Conservation (phyloP, 2,113 vertebrate genomes). For the Empidonax alnorum region DNA sequence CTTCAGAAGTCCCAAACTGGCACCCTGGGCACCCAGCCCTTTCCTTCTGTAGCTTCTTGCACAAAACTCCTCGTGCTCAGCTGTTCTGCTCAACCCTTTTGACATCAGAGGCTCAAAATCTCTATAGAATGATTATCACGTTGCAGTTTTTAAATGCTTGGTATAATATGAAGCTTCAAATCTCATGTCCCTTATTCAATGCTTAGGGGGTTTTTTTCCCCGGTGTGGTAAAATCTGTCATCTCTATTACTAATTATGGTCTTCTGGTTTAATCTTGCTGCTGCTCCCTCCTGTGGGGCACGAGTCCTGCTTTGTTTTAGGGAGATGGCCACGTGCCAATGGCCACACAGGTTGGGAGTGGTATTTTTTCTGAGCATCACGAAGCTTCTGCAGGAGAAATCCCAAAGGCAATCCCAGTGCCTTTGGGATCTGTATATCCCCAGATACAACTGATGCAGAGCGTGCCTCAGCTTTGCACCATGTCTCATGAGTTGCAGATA, state of each 20-base stretch:
- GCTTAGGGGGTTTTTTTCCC: background rate
- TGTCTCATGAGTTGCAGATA: background rate
- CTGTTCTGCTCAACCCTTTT: background rate
- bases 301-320: background rate
- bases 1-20: background rate
- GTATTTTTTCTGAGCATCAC: background rate
- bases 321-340: background rate
- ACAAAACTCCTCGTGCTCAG: background rate
- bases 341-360: background rate
- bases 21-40: background rate
- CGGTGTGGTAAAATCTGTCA: background rate
- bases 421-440: background rate
- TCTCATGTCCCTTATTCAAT: background rate
- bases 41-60: background rate
- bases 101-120: background rate
- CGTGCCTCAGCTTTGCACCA: accelerated
- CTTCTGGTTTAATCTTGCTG: background rate
- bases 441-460: background rate
- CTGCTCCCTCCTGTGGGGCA: background rate
- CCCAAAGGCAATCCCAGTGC: background rate
- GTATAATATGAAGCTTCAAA: background rate
- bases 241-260: background rate
- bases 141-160: background rate
- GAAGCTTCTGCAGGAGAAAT: background rate
- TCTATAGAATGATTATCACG: background rate